Conservation (phyloP, 2,113 vertebrate species). For the Plotosus lineatus region DNA sequence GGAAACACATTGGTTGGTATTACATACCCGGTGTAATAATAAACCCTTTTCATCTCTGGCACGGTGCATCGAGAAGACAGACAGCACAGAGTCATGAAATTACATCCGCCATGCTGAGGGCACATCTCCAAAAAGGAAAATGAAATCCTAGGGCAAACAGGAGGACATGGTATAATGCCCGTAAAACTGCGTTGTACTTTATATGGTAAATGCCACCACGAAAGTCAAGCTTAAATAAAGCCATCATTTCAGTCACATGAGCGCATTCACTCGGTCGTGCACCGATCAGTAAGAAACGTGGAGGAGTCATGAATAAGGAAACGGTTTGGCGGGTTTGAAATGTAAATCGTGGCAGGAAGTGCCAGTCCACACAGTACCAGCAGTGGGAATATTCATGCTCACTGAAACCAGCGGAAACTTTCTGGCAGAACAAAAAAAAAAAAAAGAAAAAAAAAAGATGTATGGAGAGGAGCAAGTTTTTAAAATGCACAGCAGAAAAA, state of each 20-base stretch:
- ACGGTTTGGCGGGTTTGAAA: conserved; percentile 33
- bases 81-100: conserved; percentile 66
- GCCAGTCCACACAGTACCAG: conserved; percentile 28
- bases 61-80: conserved; percentile 61
- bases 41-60: conserved; percentile 60
- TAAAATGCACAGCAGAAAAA: conserved; percentile 16
- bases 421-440: conserved; percentile 13
- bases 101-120: conserved; percentile 63
- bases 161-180: conserved; percentile 31
- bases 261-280: conserved; percentile 26
- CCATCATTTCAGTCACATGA: conserved; percentile 30
- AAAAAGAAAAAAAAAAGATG: conserved; percentile 22
- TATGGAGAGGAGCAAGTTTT: conserved; percentile 17
- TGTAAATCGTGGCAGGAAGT: conserved; percentile 35
- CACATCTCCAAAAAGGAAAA: conserved; percentile 60
- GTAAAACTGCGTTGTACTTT: conserved; percentile 30
- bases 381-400: conserved; percentile 4
- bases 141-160: conserved; percentile 54
- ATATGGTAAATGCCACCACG: conserved; percentile 29
- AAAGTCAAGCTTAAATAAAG: conserved; percentile 44
- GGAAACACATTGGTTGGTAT: conserved; percentile 67
- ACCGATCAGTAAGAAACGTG: conserved; percentile 22
- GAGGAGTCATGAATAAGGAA: conserved; percentile 45
- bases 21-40: conserved; percentile 69
- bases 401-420: conserved; percentile 15